These are phyloP conservation scores for Diorhabda sublineata DNA, from an alignment of 1,140 invertebrate genomes.

Conservation along the genomic window DNA sequence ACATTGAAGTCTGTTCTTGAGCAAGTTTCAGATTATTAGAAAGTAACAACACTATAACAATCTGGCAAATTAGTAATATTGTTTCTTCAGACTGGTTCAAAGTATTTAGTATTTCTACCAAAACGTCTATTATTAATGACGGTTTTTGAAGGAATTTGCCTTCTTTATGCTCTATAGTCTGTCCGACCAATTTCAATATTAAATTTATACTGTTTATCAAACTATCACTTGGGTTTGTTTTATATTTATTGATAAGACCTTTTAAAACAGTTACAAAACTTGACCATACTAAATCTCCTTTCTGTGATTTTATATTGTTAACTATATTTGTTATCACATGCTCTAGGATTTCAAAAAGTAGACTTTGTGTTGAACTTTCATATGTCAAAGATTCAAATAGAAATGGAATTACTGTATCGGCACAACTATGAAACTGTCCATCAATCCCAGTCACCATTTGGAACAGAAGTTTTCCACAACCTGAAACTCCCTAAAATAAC, in stretches of 20 bases:
- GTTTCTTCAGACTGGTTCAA: slow-evolving; percentile 50
- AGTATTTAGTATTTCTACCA: slow-evolving; percentile 51
- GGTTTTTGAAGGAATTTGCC: slow-evolving; percentile 62
- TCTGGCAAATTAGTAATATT: slow-evolving; percentile 52
- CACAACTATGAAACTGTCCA: slow-evolving; percentile 77
- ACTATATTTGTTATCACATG: slow-evolving; percentile 58
- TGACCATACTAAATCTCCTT: slow-evolving; percentile 59
- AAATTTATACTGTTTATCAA: slow-evolving; percentile 42
- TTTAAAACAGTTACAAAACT: slow-evolving; percentile 42
- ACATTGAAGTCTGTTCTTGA: slow-evolving; percentile 63
- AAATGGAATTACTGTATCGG: slow-evolving; percentile 59
- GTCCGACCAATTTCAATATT: slow-evolving; percentile 56
- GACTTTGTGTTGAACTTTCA: slow-evolving; percentile 51
- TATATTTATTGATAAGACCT: slow-evolving; percentile 30
- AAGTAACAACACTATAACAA: slow-evolving; percentile 56
- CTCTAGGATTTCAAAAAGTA: slow-evolving; percentile 60
- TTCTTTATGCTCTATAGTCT: slow-evolving; percentile 57
- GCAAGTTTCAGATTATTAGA: slow-evolving; percentile 58
- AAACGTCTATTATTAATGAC: slow-evolving; percentile 46
- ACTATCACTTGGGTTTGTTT: slow-evolving; percentile 27
- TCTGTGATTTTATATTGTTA: slow-evolving; percentile 55
- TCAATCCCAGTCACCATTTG: slow-evolving; percentile 77
- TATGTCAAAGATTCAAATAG: slow-evolving; percentile 59
- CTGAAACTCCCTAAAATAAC: slow-evolving; percentile 43
- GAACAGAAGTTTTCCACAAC: slow-evolving; percentile 79